A percentile compares a stretch with the other conserved stretches of the same genome.
Conservation (phyloP, 2,888 invertebrate genomes). For the Parelbella ahira region DNA sequence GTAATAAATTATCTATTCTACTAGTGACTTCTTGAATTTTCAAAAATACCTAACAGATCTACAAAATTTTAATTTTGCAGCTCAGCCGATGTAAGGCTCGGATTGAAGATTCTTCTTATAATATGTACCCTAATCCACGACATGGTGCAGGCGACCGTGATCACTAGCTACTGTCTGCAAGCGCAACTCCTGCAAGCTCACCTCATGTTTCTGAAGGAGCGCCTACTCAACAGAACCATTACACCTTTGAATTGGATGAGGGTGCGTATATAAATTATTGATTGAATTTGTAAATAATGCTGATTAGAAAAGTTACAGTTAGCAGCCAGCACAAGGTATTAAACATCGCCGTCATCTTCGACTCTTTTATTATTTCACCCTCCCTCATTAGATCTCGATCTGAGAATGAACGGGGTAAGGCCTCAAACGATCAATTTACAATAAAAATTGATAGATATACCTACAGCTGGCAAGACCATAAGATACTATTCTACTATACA, state of each 20-base stretch:
- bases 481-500: too few relatives aligned
- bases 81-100: conserved; percentile 64
- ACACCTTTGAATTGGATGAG: conserved; percentile 89
- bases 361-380: too few relatives aligned
- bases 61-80: conserved; percentile 50
- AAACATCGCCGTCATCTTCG: too few relatives aligned
- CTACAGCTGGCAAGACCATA: too few relatives aligned
- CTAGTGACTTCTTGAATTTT: neutral
- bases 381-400: too few relatives aligned
- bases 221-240: conserved; percentile 86
- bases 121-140: conserved; percentile 88
- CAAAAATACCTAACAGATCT: neutral
- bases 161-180: conserved; percentile 91
- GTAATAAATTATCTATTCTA: conserved; percentile 60
- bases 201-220: conserved; percentile 85
- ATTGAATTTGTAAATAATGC: too few relatives aligned
- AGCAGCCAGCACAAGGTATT: too few relatives aligned
- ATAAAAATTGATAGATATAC: too few relatives aligned
- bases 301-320: too few relatives aligned
- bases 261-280: conserved; percentile 65
- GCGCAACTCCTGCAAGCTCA: conserved; percentile 88
- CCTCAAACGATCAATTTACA: too few relatives aligned
- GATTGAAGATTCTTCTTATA: conserved; percentile 82
- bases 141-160: conserved; percentile 89
- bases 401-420: too few relatives aligned